phyloP scores from a whole-genome alignment of 2,113 vertebrate genomes.

The Gorsachius goisagi region DNA sequence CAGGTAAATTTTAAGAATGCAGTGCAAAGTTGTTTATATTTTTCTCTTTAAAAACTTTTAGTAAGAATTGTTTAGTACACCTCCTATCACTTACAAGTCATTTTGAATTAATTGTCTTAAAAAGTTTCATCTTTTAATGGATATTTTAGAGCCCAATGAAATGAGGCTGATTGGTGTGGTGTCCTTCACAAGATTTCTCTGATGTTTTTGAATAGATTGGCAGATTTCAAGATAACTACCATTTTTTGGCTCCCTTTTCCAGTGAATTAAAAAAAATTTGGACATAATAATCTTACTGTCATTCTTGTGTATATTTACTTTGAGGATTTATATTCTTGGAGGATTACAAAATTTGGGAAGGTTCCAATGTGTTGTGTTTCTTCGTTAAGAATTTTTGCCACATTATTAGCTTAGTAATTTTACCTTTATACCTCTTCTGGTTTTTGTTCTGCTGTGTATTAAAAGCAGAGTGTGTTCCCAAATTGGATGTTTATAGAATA shows the following conservation, averaged over 20 bases:
- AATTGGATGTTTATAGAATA: neutral
- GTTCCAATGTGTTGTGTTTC: neutral
- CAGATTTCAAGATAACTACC: neutral
- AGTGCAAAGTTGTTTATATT: neutral
- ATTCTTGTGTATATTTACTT: neutral
- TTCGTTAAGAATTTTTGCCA: neutral
- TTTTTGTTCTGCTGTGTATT: neutral
- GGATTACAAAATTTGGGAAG: neutral
- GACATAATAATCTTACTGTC: neutral
- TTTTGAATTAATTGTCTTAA: neutral
- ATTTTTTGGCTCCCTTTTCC: neutral
- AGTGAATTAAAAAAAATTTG: neutral
- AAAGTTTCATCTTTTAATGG: neutral
- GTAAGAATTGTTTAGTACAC: neutral
- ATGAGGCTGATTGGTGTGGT: neutral
- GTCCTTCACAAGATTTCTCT: neutral
- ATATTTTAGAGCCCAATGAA: neutral
- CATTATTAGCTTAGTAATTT: neutral
- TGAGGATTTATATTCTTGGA: neutral
- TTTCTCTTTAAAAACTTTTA: neutral
- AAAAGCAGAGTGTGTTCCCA: neutral
- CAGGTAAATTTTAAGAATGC: neutral
- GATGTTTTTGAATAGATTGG: neutral
- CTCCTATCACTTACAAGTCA: neutral
- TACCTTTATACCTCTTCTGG: neutral